phyloP scores from a whole-genome alignment of 2,113 vertebrate genomes.

The Microtus ochrogaster region DNA sequence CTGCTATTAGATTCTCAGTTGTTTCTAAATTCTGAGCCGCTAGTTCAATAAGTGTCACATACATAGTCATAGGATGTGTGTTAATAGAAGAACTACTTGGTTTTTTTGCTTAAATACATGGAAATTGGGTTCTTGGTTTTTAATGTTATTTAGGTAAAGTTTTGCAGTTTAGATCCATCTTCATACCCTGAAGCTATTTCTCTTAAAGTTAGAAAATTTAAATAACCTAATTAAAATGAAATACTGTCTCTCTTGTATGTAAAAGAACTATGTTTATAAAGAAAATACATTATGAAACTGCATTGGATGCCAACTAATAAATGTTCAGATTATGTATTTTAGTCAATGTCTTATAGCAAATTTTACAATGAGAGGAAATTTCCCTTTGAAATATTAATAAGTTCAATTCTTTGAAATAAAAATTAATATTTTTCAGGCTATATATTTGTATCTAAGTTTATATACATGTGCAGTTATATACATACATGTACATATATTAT shows the following conservation, averaged over 20 bases:
- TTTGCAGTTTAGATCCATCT: conserved; percentile 16
- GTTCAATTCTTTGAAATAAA: conserved; percentile 37
- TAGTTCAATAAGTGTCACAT: not conserved
- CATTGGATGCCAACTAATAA: conserved; percentile 46
- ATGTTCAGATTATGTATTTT: conserved; percentile 50
- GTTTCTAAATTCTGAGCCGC: conserved; percentile 20
- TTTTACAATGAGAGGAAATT: conserved; percentile 50
- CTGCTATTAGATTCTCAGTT: not conserved
- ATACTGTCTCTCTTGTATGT: conserved; percentile 47
- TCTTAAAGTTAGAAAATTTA: conserved; percentile 59
- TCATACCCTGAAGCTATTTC: conserved; percentile 54
- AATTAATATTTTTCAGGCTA: conserved; percentile 1
- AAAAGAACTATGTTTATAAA: conserved; percentile 73
- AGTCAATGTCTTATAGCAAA: not conserved
- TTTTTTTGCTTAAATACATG: conserved; percentile 56
- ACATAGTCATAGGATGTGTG: conserved; percentile 46
- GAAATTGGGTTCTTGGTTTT: conserved; percentile 64
- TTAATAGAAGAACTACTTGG: conserved; percentile 36
- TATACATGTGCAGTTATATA: not conserved
- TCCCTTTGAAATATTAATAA: conserved; percentile 63
- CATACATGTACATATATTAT: not conserved
- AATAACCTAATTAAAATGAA: conserved; percentile 75
- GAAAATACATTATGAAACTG: conserved; percentile 57
- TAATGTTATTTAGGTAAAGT: conserved; percentile 60
- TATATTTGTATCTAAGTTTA: not conserved